These are phyloP conservation scores for Zaprionus davidi DNA, from an alignment of 1,140 invertebrate species.

Conservation along the genomic window DNA sequence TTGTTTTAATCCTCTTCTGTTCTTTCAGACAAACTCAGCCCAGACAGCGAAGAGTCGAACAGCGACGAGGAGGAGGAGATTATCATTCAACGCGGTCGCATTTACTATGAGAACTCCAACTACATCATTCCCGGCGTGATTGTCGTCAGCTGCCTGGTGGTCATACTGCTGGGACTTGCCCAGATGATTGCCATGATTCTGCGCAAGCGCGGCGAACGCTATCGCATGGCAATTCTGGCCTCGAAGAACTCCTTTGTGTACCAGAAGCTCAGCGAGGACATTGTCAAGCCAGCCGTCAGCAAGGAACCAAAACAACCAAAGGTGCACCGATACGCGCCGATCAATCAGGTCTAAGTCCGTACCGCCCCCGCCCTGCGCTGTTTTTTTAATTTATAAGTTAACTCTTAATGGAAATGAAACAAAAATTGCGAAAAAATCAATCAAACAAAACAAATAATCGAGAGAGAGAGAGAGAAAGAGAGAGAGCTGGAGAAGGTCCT, in stretches of 20 bases:
- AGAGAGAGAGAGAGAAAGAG: slow-evolving; percentile 33
- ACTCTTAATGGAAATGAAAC: slow-evolving; percentile 63
- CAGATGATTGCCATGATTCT: slow-evolving; percentile 85
- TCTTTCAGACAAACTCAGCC: slow-evolving; percentile 63
- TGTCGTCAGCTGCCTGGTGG: slow-evolving; percentile 83
- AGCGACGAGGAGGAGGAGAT: slow-evolving; percentile 83
- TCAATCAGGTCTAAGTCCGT: slow-evolving; percentile 82
- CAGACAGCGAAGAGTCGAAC: slow-evolving; percentile 59
- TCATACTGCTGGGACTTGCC: slow-evolving; percentile 85
- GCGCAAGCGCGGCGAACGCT: slow-evolving; percentile 85
- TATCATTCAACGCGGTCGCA: slow-evolving; percentile 82
- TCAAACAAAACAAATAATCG: background rate
- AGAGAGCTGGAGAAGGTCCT: slow-evolving; percentile 10
- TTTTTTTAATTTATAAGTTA: slow-evolving; percentile 82
- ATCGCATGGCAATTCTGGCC: slow-evolving; percentile 85
- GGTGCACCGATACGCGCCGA: slow-evolving; percentile 86
- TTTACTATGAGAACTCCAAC: slow-evolving; percentile 84
- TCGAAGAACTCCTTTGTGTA: slow-evolving; percentile 85
- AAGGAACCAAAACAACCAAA: slow-evolving; percentile 86
- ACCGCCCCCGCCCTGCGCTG: slow-evolving; percentile 58
- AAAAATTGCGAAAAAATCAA: slow-evolving; percentile 54
- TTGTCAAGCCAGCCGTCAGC: slow-evolving; percentile 75
- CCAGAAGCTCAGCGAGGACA: slow-evolving; percentile 86
- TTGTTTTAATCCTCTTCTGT: background rate
- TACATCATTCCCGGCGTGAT: slow-evolving; percentile 85